A percentile compares a stretch with the other conserved stretches of the same genome.
Evolutionary conservation across 2,888 invertebrate species (phyloP).

Genomic region (Busseola fusca): DNA sequence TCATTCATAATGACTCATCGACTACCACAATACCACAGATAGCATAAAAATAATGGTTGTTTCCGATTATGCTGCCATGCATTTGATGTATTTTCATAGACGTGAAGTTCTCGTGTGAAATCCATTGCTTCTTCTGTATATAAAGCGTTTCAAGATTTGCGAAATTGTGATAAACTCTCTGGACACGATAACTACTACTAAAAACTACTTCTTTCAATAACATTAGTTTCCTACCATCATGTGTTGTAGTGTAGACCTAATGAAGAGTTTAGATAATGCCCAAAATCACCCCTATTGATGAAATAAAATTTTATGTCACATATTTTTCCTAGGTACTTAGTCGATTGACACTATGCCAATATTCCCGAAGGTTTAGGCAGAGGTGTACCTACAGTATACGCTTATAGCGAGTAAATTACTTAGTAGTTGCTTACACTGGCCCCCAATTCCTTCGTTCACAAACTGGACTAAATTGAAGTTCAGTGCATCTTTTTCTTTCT

Average conservation of each 20-base stretch:
- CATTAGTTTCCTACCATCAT: not conserved
- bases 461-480: too few relatives aligned
- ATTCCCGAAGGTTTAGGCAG: not conserved
- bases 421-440: too few relatives aligned
- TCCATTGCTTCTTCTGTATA: not conserved
- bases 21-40: conserved; percentile 4
- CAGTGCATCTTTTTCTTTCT: too few relatives aligned
- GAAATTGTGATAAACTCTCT: not conserved
- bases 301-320: too few relatives aligned
- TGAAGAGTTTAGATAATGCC: not conserved
- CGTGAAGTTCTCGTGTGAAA: not conserved
- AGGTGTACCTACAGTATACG: not conserved
- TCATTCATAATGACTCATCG: conserved; percentile 1
- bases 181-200: not conserved
- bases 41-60: not conserved
- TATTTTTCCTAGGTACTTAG: too few relatives aligned
- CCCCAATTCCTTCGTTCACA: too few relatives aligned
- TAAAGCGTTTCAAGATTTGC: not conserved
- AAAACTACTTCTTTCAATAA: not conserved
- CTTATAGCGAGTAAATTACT: too few relatives aligned
- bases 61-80: not conserved
- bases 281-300: too few relatives aligned
- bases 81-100: not conserved
- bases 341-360: not conserved
- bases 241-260: not conserved